Evolutionary conservation across 2,888 invertebrate genomes (phyloP).

Genomic region (Drosophila subsilvestris): DNA sequence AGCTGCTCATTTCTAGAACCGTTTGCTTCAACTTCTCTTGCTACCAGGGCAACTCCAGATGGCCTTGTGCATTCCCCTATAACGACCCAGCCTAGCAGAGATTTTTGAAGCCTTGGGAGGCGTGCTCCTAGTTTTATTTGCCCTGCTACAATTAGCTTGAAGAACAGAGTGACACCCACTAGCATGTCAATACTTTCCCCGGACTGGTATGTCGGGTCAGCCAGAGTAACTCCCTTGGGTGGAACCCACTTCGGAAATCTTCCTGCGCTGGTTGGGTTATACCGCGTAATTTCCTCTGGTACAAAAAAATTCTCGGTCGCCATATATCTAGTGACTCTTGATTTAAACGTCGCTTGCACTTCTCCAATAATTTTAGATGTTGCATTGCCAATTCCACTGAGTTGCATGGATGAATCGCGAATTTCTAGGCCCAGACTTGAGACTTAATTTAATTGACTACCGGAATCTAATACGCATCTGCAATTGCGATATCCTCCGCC

Average conservation of each 20-base stretch:
- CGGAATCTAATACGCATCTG: not conserved
- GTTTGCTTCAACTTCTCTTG: not conserved
- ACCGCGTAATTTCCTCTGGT: not conserved
- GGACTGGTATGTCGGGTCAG: too few species aligned
- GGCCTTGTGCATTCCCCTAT: not conserved
- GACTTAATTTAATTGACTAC: conserved; percentile 3
- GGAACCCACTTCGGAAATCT: too few species aligned
- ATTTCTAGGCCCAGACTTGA: not conserved
- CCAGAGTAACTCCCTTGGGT: not conserved
- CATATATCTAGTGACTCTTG: not conserved
- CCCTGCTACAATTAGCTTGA: not conserved
- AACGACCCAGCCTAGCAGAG: not conserved
- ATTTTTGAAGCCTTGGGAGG: not conserved
- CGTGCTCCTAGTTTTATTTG: not conserved
- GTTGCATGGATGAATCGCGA: not conserved
- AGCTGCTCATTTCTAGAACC: not conserved
- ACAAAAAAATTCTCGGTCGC: not conserved
- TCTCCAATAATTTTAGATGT: not conserved
- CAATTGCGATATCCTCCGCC: not conserved
- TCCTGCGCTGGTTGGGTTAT: not conserved
- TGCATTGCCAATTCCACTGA: not conserved
- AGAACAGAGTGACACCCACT: not conserved
- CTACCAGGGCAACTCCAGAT: too few species aligned
- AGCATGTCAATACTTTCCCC: not conserved
- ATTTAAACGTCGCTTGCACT: not conserved